These are phyloP conservation scores for Rhinolophus sinicus DNA, from an alignment of 2,113 vertebrate genomes.

Conservation along the genomic window DNA sequence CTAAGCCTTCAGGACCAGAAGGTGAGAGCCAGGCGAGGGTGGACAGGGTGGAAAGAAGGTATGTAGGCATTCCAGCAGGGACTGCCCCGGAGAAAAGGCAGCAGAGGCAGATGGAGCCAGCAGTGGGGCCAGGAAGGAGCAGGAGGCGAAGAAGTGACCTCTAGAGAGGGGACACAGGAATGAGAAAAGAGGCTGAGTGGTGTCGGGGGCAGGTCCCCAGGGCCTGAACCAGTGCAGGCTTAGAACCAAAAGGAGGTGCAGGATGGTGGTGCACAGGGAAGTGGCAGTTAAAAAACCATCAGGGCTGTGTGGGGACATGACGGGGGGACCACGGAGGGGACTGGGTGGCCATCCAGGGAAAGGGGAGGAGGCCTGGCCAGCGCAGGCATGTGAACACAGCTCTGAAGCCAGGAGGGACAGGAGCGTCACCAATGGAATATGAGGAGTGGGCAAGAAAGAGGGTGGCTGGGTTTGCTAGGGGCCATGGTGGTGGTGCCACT, in stretches of 20 bases:
- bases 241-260: not conserved
- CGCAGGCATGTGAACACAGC: not conserved
- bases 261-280: not conserved
- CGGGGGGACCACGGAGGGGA: slow-evolving; percentile 35
- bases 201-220: not conserved
- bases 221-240: not conserved
- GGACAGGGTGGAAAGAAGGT: not conserved
- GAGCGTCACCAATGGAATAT: not conserved
- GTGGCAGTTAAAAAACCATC: not conserved
- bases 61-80: not conserved
- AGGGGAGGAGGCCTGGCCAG: not conserved
- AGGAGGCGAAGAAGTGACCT: not conserved
- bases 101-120: not conserved
- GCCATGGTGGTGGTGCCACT: not conserved
- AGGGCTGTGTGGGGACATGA: slow-evolving; percentile 45
- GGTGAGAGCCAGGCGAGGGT: not conserved
- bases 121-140: not conserved
- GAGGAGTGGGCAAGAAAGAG: not conserved
- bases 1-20: not conserved
- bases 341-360: not conserved
- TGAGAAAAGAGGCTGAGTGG: not conserved
- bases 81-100: too few relatives aligned
- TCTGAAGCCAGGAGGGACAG: not conserved
- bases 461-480: not conserved
- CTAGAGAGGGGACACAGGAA: not conserved